Evolutionary conservation across 2,888 invertebrate species (phyloP).

Genomic region (Habroteleia sp.): DNA sequence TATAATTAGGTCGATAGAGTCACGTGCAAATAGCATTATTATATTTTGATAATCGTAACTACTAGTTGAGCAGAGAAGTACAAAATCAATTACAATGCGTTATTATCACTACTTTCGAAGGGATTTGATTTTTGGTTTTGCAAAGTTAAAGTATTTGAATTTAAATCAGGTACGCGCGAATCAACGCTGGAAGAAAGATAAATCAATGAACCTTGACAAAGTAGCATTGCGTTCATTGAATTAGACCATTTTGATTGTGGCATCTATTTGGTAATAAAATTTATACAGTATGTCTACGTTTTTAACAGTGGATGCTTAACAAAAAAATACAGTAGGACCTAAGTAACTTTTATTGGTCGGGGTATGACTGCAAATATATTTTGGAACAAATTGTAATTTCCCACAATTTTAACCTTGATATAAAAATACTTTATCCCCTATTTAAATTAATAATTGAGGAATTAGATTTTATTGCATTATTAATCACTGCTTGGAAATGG

Average conservation of each 20-base stretch:
- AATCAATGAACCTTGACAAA: constrained; percentile 32
- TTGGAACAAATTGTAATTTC: too few relatives aligned
- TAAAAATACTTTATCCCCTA: too few relatives aligned
- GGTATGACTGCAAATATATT: too few relatives aligned
- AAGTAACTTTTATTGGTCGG: too few relatives aligned
- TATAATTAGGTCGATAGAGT: constrained; percentile 57
- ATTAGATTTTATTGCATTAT: too few relatives aligned
- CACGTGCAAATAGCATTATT: constrained; percentile 45
- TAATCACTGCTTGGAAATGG: too few relatives aligned
- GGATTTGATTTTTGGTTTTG: constrained; percentile 27
- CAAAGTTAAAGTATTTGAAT: constrained; percentile 18
- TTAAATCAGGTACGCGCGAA: constrained; percentile 47
- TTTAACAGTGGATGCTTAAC: constrained; percentile 31
- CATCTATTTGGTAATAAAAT: constrained; percentile 6
- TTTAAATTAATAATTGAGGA: too few relatives aligned
- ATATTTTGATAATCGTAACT: constrained; percentile 47
- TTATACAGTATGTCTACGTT: constrained; percentile 13
- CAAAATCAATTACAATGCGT: constrained; percentile 52
- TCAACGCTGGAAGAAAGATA: constrained; percentile 14
- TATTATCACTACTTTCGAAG: constrained; percentile 45
- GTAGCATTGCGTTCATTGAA: constrained; percentile 36
- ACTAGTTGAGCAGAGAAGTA: constrained; percentile 64
- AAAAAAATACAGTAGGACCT: too few relatives aligned
- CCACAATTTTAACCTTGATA: too few relatives aligned
- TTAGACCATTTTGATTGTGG: constrained; percentile 27